Evolutionary conservation across 1,140 invertebrate genomes (phyloP).

Genomic region (Lepidurus apus): DNA sequence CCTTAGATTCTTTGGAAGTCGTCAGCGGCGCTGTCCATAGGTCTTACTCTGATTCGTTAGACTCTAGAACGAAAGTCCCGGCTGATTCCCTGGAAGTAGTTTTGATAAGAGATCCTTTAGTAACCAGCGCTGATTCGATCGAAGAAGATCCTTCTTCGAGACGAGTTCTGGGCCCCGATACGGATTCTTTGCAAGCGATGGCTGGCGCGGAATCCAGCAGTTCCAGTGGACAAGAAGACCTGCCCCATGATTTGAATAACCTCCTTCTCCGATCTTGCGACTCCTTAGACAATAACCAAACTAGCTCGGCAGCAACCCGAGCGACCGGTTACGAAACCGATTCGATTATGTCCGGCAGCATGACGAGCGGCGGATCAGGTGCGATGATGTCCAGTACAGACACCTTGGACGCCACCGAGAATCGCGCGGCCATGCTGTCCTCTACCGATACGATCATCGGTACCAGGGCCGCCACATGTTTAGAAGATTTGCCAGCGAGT

Average conservation of each 20-base stretch:
- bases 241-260: slow-evolving; percentile 20
- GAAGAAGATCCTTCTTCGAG: slow-evolving; percentile 43
- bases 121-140: slow-evolving; percentile 48
- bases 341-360: slow-evolving; percentile 71
- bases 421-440: slow-evolving; percentile 37
- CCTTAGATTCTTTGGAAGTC: slow-evolving; percentile 38
- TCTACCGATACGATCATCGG: slow-evolving; percentile 37
- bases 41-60: slow-evolving; percentile 19
- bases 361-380: slow-evolving; percentile 68
- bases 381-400: slow-evolving; percentile 67
- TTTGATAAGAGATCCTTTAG: slow-evolving; percentile 37
- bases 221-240: slow-evolving; percentile 45
- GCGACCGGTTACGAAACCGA: slow-evolving; percentile 77
- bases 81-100: slow-evolving; percentile 57
- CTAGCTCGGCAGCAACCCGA: slow-evolving; percentile 68
- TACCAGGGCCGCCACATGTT: slow-evolving; percentile 14
- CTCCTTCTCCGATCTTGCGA: slow-evolving; percentile 24
- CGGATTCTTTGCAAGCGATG: slow-evolving; percentile 37
- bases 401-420: slow-evolving; percentile 51
- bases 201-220: slow-evolving; percentile 46
- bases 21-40: slow-evolving; percentile 32
- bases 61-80: slow-evolving; percentile 37
- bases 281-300: slow-evolving; percentile 38
- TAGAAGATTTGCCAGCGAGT: slow-evolving; percentile 8
- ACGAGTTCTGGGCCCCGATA: slow-evolving; percentile 32